These are phyloP conservation scores for Spilosoma lubricipeda DNA, from an alignment of 2,888 invertebrate species.

Conservation along the genomic window DNA sequence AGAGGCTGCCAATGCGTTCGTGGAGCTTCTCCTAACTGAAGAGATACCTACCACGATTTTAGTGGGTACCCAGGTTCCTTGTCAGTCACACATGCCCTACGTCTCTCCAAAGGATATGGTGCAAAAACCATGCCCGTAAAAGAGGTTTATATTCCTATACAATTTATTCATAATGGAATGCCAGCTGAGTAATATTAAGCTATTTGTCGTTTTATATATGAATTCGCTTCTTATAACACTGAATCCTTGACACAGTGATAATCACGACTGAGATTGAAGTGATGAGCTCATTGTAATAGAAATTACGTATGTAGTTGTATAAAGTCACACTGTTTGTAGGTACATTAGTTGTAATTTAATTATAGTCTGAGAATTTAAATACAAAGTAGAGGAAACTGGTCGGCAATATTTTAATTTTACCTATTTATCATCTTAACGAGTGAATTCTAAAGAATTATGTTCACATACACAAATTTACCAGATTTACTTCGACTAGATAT, in stretches of 20 bases:
- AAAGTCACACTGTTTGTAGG: not conserved
- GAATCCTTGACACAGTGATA: not conserved
- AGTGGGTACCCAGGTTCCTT: too few relatives aligned
- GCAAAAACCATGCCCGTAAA: too few relatives aligned
- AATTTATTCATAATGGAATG: not conserved
- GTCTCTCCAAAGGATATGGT: too few relatives aligned
- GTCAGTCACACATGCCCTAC: too few relatives aligned
- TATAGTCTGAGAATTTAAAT: not conserved
- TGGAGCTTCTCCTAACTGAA: too few relatives aligned
- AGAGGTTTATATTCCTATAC: too few relatives aligned
- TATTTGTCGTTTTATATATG: not conserved
- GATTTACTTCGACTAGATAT: too few relatives aligned
- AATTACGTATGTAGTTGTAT: not conserved
- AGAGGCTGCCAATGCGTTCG: too few relatives aligned
- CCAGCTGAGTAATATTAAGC: not conserved
- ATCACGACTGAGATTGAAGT: not conserved
- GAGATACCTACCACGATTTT: too few relatives aligned
- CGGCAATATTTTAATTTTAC: constrained; percentile 16
- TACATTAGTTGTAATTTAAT: not conserved
- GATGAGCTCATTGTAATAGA: not conserved
- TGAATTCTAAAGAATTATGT: not conserved
- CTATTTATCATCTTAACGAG: not conserved
- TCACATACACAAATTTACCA: too few relatives aligned
- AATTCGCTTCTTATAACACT: not conserved
- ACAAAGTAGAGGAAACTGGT: not conserved